Evolutionary conservation across 2,113 vertebrate genomes (phyloP), one percentile per base, ranked within the genome.

Genomic region (Zeus faber): DNA sequence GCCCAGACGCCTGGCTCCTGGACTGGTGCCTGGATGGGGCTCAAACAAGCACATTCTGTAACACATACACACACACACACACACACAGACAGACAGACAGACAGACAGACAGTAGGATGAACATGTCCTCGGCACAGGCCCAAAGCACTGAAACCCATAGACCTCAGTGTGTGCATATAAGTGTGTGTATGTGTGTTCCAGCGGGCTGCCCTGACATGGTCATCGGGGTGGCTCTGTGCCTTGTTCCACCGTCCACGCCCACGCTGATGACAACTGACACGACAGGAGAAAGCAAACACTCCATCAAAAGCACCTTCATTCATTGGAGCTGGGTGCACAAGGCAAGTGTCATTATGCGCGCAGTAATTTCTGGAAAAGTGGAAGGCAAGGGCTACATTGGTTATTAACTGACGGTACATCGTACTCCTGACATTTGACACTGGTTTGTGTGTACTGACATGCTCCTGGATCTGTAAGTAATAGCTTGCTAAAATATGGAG

Each of bases 21-120:
- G 81, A 92, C 76, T 73, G 83, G 82, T 84, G 89, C 81, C 81
- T 63, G 72, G 73, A 86, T 70, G 81, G 81, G 72, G 87, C 76
- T 77, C 57, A 64, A 67, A 80, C 81, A 82, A 83, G 77, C 80
- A 29, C 20, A 31, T 13, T n/a, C 29, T 6, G 22, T 10, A 16
- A 14, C 23, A 52, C 8, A 31, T 39, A 60, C 14, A 47, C 49
- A 48, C 48, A 23, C 21, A 40, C 3, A 44, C 33, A 13, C 31
- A 51, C 11, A 22, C 40, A 58, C 44, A 39, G 29, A 45, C 33
- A 40, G 7, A 65, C 62, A 54, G 16, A 52, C 29, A 54, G 13
- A 65, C n/a, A 29, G 8, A 17, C 45, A 48, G 8, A 20, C 44
- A 58, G 23, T 26, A 9, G 24, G n/a, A 26, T 49, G 25, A 25